Evolutionary conservation across 2,888 invertebrate genomes (phyloP).

Genomic region (Dynastes maya): DNA sequence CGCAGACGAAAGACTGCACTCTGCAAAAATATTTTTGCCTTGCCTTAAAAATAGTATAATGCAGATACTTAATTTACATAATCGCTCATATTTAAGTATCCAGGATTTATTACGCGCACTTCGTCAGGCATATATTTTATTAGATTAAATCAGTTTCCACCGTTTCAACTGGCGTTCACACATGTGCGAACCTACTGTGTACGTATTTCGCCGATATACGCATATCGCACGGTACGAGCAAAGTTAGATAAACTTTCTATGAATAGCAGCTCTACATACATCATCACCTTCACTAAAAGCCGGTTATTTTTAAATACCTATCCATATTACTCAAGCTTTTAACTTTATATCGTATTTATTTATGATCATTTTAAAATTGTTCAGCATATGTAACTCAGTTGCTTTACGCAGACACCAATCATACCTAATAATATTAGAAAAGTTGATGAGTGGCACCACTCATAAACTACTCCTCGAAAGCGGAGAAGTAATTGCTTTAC

Average conservation of each 20-base stretch:
- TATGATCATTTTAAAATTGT: slow-evolving; percentile 38
- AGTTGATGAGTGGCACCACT: slow-evolving; percentile 16
- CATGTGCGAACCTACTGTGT: neutral
- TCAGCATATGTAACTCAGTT: slow-evolving; percentile 25
- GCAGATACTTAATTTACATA: too few relatives aligned
- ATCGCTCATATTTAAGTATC: too few relatives aligned
- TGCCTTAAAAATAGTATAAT: too few relatives aligned
- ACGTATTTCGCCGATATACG: neutral
- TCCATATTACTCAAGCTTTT: slow-evolving; percentile 42
- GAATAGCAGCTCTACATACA: slow-evolving; percentile 32
- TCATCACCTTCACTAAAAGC: slow-evolving; percentile 41
- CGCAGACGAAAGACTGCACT: too few relatives aligned
- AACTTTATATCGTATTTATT: slow-evolving; percentile 44
- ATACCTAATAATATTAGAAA: slow-evolving; percentile 28
- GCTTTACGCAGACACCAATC: slow-evolving; percentile 30
- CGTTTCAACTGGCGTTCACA: neutral
- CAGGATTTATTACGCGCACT: too few relatives aligned
- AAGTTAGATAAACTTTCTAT: slow-evolving; percentile 16
- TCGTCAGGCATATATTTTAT: too few relatives aligned
- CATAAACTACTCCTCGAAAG: slow-evolving; percentile 3
- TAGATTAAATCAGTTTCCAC: slow-evolving; percentile 7
- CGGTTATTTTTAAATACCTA: slow-evolving; percentile 34
- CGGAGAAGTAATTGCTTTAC: slow-evolving; percentile 9
- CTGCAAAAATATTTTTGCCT: too few relatives aligned
- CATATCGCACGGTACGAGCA: neutral